Evolutionary conservation across 1,140 invertebrate genomes (phyloP).

Genomic region (Scaptomyza hsui): DNA sequence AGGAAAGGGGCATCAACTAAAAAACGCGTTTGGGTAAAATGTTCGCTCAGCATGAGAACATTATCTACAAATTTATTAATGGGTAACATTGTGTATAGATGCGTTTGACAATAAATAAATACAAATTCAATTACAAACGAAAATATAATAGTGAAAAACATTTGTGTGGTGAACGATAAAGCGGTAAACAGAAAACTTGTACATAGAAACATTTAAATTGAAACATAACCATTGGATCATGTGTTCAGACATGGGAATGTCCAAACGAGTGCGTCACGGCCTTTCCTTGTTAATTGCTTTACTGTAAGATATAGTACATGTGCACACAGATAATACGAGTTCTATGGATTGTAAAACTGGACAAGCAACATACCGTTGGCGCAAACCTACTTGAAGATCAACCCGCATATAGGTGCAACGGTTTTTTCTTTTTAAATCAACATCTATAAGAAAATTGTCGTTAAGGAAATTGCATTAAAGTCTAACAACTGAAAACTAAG

Average conservation of each 20-base stretch:
- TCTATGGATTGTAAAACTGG: background rate
- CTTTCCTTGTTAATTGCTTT: constrained; percentile 9
- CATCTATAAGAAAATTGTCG: constrained; percentile 18
- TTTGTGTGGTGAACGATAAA: background rate
- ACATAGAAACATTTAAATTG: background rate
- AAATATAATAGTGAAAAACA: background rate
- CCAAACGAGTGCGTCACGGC: background rate
- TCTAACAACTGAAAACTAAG: too few relatives aligned
- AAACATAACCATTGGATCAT: background rate
- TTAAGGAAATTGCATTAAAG: too few relatives aligned
- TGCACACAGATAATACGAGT: constrained; percentile 10
- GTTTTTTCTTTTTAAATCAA: constrained; percentile 6
- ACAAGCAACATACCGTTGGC: constrained; percentile 19
- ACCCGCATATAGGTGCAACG: background rate
- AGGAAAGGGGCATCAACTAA: background rate
- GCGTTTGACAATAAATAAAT: constrained; percentile 33
- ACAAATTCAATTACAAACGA: constrained; percentile 10
- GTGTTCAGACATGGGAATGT: background rate
- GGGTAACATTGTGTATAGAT: background rate
- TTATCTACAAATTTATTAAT: constrained; percentile 6
- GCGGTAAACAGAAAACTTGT: background rate
- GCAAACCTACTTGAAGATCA: background rate
- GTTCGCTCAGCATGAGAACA: constrained; percentile 3
- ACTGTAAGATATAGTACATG: constrained; percentile 18
- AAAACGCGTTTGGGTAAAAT: constrained; percentile 9